phyloP scores from a whole-genome alignment of 2,888 invertebrate species.

The Oxytorus armatus region DNA sequence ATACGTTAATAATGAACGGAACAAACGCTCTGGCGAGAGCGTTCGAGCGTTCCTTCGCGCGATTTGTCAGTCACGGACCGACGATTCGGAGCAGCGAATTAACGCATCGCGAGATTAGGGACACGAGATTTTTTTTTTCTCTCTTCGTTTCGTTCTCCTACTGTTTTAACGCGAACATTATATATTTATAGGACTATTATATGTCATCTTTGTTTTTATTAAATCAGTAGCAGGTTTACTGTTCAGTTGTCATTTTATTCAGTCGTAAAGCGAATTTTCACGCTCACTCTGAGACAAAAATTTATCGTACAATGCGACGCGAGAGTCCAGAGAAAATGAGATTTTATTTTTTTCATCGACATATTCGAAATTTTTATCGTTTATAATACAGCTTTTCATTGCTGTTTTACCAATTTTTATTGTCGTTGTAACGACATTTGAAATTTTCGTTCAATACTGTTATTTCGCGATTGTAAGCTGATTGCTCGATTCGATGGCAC shows the following conservation, averaged over 20 bases:
- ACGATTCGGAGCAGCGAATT: slow-evolving; percentile 50
- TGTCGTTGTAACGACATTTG: background rate
- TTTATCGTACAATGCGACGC: too few species aligned
- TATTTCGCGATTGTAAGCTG: background rate
- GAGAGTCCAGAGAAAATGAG: too few species aligned
- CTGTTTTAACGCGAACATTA: background rate
- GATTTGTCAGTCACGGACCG: slow-evolving; percentile 58
- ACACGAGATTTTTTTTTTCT: slow-evolving; percentile 8
- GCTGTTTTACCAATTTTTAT: background rate
- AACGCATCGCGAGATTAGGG: slow-evolving; percentile 44
- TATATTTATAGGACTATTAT: background rate
- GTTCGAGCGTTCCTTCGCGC: slow-evolving; percentile 54
- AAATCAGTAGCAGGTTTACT: too few species aligned
- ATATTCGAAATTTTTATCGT: too few species aligned
- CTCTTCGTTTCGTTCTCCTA: background rate
- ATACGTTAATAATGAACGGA: slow-evolving; percentile 57
- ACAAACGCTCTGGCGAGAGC: slow-evolving; percentile 26
- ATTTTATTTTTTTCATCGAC: too few species aligned
- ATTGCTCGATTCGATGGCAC: too few species aligned
- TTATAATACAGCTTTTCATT: too few species aligned
- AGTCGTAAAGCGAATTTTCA: too few species aligned
- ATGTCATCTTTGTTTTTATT: background rate
- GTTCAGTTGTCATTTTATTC: too few species aligned
- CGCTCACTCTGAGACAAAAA: too few species aligned
- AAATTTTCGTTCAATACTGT: background rate